These are phyloP conservation scores for Plebejus melissa DNA, from an alignment of 2,888 invertebrate species.

Conservation along the genomic window DNA sequence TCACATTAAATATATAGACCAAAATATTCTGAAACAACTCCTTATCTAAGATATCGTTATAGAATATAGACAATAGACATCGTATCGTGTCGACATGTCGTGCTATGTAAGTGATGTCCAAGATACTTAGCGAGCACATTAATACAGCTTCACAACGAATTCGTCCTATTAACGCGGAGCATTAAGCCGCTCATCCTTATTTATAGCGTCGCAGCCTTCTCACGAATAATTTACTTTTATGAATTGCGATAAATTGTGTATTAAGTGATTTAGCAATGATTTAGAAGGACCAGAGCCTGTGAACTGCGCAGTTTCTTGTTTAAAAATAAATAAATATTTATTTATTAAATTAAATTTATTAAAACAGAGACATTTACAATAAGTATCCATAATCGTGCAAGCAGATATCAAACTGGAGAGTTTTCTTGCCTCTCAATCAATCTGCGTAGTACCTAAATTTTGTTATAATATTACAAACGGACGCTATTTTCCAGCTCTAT, in stretches of 20 bases:
- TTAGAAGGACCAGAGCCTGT: neutral
- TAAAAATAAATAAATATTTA: neutral
- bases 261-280: neutral
- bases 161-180: constrained; percentile 26
- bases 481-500: too few relatives aligned
- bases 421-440: too few relatives aligned
- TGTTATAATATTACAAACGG: too few relatives aligned
- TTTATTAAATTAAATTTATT: too few relatives aligned
- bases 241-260: neutral
- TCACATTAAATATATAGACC: too few relatives aligned
- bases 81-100: neutral
- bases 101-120: neutral
- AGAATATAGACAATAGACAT: neutral
- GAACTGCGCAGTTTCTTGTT: neutral
- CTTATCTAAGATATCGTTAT: neutral
- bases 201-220: constrained; percentile 25
- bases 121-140: constrained; percentile 9
- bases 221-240: constrained; percentile 31
- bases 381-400: too few relatives aligned
- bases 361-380: too few relatives aligned
- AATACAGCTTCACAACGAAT: constrained; percentile 16
- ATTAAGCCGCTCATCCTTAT: constrained; percentile 29
- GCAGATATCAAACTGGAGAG: too few relatives aligned
- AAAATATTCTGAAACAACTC: neutral
- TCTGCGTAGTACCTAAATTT: too few relatives aligned